Conservation (phyloP, 2,888 invertebrate genomes). For the Gymnosoma rotundatum region DNA sequence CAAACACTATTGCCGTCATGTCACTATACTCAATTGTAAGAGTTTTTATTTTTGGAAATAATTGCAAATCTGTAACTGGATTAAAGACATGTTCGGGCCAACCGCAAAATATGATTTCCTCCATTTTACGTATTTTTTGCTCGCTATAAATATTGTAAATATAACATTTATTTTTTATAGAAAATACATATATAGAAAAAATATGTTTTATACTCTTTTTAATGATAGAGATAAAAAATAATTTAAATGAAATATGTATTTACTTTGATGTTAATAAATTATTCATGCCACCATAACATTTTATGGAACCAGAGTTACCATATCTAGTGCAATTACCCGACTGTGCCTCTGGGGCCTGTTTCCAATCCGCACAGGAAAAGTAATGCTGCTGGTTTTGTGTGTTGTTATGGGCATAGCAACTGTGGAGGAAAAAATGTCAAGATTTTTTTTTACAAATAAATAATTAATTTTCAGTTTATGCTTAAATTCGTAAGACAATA, state of each 20-base stretch:
- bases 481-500: too few species aligned
- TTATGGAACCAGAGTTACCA: constrained; percentile 74
- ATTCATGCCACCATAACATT: constrained; percentile 79
- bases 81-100: constrained; percentile 79
- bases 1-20: constrained; percentile 76
- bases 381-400: constrained; percentile 71
- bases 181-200: too few species aligned
- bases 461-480: too few species aligned
- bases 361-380: constrained; percentile 77
- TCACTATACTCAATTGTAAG: constrained; percentile 80
- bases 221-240: background rate
- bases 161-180: too few species aligned
- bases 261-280: constrained; percentile 77
- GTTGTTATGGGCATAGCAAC: constrained; percentile 67
- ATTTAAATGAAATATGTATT: constrained; percentile 40
- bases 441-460: too few species aligned
- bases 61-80: constrained; percentile 75
- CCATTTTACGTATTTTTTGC: constrained; percentile 72
- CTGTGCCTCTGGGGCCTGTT: constrained; percentile 75
- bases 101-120: constrained; percentile 78
- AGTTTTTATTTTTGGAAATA: constrained; percentile 77
- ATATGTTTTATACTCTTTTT: background rate
- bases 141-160: constrained; percentile 64
- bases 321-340: constrained; percentile 78
- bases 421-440: background rate